These are phyloP conservation scores for Metallyticus violacea DNA, from an alignment of 2,888 invertebrate species.

Conservation along the genomic window DNA sequence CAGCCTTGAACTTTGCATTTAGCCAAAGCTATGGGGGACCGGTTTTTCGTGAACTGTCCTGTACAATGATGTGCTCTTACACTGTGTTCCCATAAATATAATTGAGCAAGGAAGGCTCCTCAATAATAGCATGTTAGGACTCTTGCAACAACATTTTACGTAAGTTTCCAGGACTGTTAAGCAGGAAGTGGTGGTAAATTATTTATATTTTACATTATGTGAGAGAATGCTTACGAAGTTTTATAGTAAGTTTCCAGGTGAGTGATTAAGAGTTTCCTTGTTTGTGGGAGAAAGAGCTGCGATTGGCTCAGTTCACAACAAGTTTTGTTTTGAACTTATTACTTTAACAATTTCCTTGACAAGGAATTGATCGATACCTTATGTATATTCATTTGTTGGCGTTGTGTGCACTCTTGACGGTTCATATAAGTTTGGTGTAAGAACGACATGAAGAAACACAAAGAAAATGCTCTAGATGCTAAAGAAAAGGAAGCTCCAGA, in stretches of 20 bases:
- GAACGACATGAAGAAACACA: neutral
- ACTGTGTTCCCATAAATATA: no score
- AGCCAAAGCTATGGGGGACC: no score
- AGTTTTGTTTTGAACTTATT: no score
- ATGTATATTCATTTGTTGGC: neutral
- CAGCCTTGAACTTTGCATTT: no score
- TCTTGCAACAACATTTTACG: neutral
- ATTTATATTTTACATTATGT: neutral
- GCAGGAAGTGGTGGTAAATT: neutral
- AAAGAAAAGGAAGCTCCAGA: no score
- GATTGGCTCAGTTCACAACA: neutral
- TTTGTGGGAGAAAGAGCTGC: neutral
- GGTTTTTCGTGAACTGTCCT: no score
- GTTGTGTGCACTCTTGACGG: no score
- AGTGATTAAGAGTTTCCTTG: neutral
- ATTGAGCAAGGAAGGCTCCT: no score
- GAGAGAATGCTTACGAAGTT: neutral
- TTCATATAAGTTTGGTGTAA: no score
- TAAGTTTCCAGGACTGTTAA: neutral
- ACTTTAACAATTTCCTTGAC: neutral
- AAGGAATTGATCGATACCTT: neutral
- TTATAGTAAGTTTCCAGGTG: neutral
- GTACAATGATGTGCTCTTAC: no score
- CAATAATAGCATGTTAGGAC: no score
- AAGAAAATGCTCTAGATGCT: no score